Conservation (phyloP, 2,113 vertebrate species). For the Malurus cyaneus region DNA sequence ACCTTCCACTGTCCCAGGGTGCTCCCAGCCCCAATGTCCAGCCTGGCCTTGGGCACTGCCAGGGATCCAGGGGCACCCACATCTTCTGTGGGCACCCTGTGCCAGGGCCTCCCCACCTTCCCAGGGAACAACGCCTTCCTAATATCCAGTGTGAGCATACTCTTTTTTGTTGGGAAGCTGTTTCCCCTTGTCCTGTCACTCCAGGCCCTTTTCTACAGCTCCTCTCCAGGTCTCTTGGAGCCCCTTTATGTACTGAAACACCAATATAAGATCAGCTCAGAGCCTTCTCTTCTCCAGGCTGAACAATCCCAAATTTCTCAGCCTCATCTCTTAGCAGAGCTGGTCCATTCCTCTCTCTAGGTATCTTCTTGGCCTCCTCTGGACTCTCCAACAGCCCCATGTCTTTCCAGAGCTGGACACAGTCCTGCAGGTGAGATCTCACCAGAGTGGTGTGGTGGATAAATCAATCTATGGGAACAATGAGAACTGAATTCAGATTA, state of each 20-base stretch:
- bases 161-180: neutral
- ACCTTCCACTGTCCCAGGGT: rapidly evolving
- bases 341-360: neutral
- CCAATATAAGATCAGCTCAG: neutral
- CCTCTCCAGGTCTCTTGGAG: neutral
- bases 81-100: neutral
- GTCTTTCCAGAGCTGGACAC: neutral
- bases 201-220: neutral
- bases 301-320: neutral
- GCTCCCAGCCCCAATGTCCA: neutral
- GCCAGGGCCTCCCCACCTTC: neutral
- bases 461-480: neutral
- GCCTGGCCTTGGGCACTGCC: neutral
- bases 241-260: neutral
- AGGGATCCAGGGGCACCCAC: neutral
- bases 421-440: neutral
- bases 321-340: neutral
- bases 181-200: neutral
- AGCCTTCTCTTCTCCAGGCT: neutral
- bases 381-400: neutral
- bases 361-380: neutral
- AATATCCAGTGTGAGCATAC: neutral
- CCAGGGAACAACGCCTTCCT: neutral
- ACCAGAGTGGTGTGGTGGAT: neutral
- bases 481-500: neutral